Base-by-base conservation (phyloP, 2,113 vertebrate species). In the Candoia aspera region DNA sequence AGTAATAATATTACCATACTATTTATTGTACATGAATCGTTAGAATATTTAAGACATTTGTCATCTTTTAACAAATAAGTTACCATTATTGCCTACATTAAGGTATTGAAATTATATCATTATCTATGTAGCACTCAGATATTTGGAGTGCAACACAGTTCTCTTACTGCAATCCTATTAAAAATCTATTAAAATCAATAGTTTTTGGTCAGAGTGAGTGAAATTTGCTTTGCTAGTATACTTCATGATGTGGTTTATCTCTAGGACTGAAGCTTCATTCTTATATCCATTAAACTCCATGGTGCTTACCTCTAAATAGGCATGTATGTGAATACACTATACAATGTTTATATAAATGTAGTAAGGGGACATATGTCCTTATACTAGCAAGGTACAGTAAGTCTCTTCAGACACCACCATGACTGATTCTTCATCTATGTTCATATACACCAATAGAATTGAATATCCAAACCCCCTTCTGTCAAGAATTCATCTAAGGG, bases 11-110 rank as follows among this genome's bases (percentile, higher is more conserved):
- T 37, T 84, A 84, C 19, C n/a, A 94, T 90, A 92, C 42, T 62
- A 62, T 93, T 92, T 58, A 91, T 93, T 95, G 53, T 90, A 90
- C 86, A 91, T 68, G 24, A 92, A 42, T 21, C 53, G 60, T 86
- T 55, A 91, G 73, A 46, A 23, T n/a, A 68, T 73, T 24, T 46
- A 92, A 93, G 89, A 95, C 94, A 90, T 94, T 83, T 85, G 26
- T 94, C 93, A 26, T 13, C 68, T 93, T 95, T 95, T 94, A 93
- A 91, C 0, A 91, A 93, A 95, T 90, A 29, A 91, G 84, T 94
- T 94, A 91, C 54, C 89, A 84, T 86, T 88, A 92, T 93, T 94
- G 13, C 26, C 26, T 79, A 87, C 86, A 73, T 57, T 49, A 49
- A 87, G 49, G n/a, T 3, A 59, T 0, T 92, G 42, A 73, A 49